Evolutionary conservation across 92 coral and sea anemone genomes (phyloP), one percentile per base, ranked within the genome.

Genomic region (Hydrozoanthus gracilis): DNA sequence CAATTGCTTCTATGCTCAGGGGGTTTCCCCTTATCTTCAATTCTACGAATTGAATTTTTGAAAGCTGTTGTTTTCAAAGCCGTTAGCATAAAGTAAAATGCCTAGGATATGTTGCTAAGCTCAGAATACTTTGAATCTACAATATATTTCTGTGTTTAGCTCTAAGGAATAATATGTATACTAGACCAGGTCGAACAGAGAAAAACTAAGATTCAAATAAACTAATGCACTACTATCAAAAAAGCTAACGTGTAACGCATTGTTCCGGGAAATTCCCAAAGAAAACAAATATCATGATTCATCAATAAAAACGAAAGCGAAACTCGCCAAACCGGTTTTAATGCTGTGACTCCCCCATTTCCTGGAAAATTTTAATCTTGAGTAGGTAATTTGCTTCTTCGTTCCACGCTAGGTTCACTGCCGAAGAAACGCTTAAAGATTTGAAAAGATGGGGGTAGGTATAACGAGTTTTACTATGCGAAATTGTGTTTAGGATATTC

Each of bases 201-300:
- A 27, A 27, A 27, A 27, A 27, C 39, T 27, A 27, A 27, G 39
- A 27, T 27, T 27, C 39, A 27, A 27, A 27, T 27, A 66, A 66
- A 45, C 45, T 39, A 66, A 66, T 17, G 44, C 27, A 17, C 9
- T 7, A 18, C 8, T 18, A 18, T 8, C 39, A 51, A 5, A 1
- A 14, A 8, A 2, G 45, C 15, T 74, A 11, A 71, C 6, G 2
- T 8, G n/a, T 4, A 74, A n/a, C 14, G 11, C 49, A 8, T 4
- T 17, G 11, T 76, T 76, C 80, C 3, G 80, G 65, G 80, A 76
- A 76, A 76, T 51, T 73, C 20, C 80, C 80, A 45, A 44, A 8
- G 15, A 6, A 15, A 67, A 20, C 3, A 6, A 45, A 46, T 18
- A 6, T 7, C 3, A 14, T 6, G 8, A 14, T 72, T 72, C 27